phyloP scores from a whole-genome alignment of 2,888 invertebrate genomes.

The Agonopterix arenella region DNA sequence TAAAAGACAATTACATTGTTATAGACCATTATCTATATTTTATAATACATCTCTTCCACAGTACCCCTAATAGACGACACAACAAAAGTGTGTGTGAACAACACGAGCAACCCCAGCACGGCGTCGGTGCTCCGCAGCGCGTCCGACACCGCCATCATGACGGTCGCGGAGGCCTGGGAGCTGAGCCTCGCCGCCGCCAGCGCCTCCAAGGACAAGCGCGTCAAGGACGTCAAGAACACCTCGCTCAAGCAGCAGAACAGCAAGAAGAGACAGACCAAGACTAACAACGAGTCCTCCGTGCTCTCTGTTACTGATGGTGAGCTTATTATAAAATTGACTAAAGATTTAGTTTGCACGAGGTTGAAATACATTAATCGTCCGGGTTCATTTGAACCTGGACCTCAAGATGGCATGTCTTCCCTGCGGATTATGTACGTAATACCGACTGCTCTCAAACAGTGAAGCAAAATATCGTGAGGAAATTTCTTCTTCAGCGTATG shows the following conservation, averaged over 20 bases:
- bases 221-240: slow-evolving; percentile 87
- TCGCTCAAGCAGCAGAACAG: slow-evolving; percentile 56
- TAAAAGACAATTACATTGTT: no score
- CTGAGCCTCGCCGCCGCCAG: slow-evolving; percentile 91
- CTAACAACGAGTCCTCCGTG: slow-evolving; percentile 33
- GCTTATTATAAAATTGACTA: slow-evolving; percentile 5
- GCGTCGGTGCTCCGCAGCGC: slow-evolving; percentile 78
- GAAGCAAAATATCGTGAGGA: no score
- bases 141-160: slow-evolving; percentile 87
- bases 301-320: slow-evolving; percentile 47
- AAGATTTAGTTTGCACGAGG: no score
- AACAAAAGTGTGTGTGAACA: slow-evolving; percentile 26
- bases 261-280: slow-evolving; percentile 54
- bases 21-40: no score
- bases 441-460: no score
- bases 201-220: slow-evolving; percentile 92
- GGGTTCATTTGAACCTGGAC: no score
- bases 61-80: slow-evolving; percentile 53
- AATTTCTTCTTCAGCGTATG: no score
- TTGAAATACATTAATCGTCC: no score
- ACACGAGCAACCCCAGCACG: slow-evolving; percentile 57
- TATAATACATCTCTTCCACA: slow-evolving; percentile 12
- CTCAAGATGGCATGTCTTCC: no score
- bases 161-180: slow-evolving; percentile 86
- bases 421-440: no score